phyloP scores from a whole-genome alignment of 92 coral and sea anemone genomes.

The Siderastrea siderea region DNA sequence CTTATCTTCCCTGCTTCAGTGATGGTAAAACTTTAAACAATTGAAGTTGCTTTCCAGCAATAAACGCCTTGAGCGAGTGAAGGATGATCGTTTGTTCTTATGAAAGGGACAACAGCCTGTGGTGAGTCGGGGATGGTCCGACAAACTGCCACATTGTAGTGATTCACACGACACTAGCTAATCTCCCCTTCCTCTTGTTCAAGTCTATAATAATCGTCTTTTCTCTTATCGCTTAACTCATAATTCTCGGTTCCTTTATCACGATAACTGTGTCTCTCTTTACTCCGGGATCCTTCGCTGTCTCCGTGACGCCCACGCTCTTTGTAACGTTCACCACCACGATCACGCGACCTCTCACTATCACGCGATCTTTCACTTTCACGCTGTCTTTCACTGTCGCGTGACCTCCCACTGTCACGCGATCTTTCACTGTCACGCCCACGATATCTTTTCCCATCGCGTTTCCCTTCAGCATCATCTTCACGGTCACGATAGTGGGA shows the following conservation, averaged over 20 bases:
- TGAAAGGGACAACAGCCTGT: background rate
- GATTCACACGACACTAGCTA: background rate
- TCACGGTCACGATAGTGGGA: conserved; percentile 43
- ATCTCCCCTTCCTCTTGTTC: conserved; percentile 31
- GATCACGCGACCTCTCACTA: conserved; percentile 54
- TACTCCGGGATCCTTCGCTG: conserved; percentile 35
- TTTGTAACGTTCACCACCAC: conserved; percentile 50
- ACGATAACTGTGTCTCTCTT: conserved; percentile 44
- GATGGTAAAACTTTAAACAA: background rate
- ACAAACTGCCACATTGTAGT: background rate
- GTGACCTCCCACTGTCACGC: conserved; percentile 36
- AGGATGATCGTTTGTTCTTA: background rate
- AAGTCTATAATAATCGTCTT: conserved; percentile 9
- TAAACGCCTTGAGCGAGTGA: background rate
- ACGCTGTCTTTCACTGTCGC: conserved; percentile 36
- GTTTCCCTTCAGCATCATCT: conserved; percentile 15
- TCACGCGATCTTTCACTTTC: conserved; percentile 45
- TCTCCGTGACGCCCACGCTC: conserved; percentile 45
- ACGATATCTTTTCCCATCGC: conserved; percentile 27
- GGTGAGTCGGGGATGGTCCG: background rate
- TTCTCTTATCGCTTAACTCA: conserved; percentile 23
- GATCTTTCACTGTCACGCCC: conserved; percentile 37
- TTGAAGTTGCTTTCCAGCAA: background rate
- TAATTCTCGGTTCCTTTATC: conserved; percentile 40
- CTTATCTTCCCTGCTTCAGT: background rate